Percentiles rank a stretch among this genome's conserved stretches.
phyloP scores from a whole-genome alignment of 2,113 vertebrate species.

The Riparia riparia region DNA sequence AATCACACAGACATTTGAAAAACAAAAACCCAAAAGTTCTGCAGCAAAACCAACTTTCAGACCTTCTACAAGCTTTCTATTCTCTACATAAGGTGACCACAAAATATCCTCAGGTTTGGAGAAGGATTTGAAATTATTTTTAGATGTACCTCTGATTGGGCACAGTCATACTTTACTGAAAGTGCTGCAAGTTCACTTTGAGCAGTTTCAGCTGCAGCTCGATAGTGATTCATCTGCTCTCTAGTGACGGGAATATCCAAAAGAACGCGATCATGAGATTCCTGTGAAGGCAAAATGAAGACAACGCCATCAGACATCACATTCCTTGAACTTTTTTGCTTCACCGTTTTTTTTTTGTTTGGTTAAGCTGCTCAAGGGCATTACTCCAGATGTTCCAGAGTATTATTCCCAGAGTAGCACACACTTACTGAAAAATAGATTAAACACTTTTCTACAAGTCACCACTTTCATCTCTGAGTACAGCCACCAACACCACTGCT shows the following conservation, averaged over 20 bases:
- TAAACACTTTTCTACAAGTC: not conserved
- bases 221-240: conserved; percentile 78
- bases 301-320: not conserved
- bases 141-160: conserved; percentile 78
- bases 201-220: conserved; percentile 77
- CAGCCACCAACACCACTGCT: not conserved
- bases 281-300: conserved; percentile 43
- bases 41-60: not conserved
- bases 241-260: conserved; percentile 66
- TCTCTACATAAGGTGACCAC: not conserved
- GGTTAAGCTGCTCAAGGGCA: not conserved
- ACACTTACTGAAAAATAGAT: not conserved
- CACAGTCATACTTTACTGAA: conserved; percentile 76
- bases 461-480: not conserved
- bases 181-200: conserved; percentile 81
- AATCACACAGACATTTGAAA: not conserved
- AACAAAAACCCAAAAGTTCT: not conserved
- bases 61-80: not conserved
- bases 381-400: not conserved
- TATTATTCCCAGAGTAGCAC: not conserved
- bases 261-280: not conserved
- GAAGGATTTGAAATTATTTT: not conserved
- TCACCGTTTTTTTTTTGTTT: not conserved
- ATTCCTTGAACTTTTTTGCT: not conserved
- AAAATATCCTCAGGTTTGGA: not conserved